Base-by-base conservation (phyloP, 1,140 invertebrate species). In the Drosophila eugracilis region DNA sequence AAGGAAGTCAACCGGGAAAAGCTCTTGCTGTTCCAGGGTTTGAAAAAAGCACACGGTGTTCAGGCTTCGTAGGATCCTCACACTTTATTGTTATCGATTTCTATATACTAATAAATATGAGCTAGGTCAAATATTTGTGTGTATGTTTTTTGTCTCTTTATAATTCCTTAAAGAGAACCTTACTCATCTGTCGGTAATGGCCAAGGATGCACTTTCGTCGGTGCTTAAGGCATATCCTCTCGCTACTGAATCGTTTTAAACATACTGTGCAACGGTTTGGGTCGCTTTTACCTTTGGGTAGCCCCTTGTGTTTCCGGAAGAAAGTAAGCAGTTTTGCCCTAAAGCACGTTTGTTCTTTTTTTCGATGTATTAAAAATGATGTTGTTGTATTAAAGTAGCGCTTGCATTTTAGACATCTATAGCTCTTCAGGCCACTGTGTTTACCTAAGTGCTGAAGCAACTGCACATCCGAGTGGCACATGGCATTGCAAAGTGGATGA, bases 1-100 rank as follows among this genome's bases (percentile, higher is more conserved):
- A 93, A 94, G 71, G 95, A 96, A 78, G 71, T 94, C 26, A 92
- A 93, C 42, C 92, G 93, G 22, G 93, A 94, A 58, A 92, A 93
- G 37, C 66, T 93, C 36, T 90, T 94, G 62, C 63, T 95, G 0
- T 93, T 94, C 39, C 78, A 93, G 34, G 94, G 94, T n/a, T 78
- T 96, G 37, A 93, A 93, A 79, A 93, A 93, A 74, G 94, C 94
- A 0, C 95, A 96, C 89, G 95, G 94, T 49, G 90, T 91, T 2
- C 83, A 89, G 26, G 44, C 76, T 4, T 65, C 72, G 14, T 50
- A 47, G 26, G 28, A 34, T 15, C n/a, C 14, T 4, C 3, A 30
- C 21, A 14, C 21, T 48, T 54, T 77, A 67, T 73, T 86, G 63
- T 86, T 81, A 85, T 62, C 14, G 6, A 65, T 52, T 53, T 54